Conservation (phyloP, 2,113 vertebrate genomes). For the Lagopus leucura region DNA sequence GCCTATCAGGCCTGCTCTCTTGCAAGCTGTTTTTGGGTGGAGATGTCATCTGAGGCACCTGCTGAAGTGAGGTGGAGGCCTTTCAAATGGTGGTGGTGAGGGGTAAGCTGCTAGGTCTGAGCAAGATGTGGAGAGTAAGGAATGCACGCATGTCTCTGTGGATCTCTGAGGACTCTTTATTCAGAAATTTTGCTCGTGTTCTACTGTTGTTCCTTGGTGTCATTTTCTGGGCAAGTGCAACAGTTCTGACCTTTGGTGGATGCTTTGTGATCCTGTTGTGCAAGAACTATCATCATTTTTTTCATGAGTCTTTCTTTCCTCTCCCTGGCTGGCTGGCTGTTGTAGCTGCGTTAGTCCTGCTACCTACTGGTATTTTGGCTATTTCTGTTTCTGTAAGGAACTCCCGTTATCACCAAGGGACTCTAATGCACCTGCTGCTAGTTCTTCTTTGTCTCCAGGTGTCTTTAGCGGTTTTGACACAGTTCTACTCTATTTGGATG, state of each 20-base stretch:
- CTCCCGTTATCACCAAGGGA: not conserved
- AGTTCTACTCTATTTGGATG: not conserved
- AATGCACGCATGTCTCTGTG: accelerated
- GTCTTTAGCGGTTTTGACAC: not conserved
- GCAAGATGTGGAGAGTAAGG: accelerated
- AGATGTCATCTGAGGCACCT: not conserved
- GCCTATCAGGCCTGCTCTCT: not conserved
- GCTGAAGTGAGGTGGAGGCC: not conserved
- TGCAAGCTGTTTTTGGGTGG: not conserved
- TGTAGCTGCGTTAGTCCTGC: not conserved
- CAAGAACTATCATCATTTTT: constrained; percentile 1
- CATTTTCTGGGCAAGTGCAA: not conserved
- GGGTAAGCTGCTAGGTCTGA: accelerated
- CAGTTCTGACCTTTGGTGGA: not conserved
- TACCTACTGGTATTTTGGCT: constrained; percentile 29
- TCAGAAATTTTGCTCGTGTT: not conserved
- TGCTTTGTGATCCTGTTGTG: not conserved
- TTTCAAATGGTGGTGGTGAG: not conserved
- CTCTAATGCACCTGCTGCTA: constrained; percentile 54
- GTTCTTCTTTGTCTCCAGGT: constrained; percentile 58
- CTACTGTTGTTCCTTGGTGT: not conserved
- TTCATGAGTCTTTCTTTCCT: constrained; percentile 20
- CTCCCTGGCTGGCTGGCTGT: constrained; percentile 45
- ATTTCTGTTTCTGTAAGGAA: not conserved
- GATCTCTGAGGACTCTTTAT: not conserved